A percentile compares a stretch with the other conserved stretches of the same genome.
Conservation (phyloP, 2,888 invertebrate genomes). For the Zonitis immaculata region DNA sequence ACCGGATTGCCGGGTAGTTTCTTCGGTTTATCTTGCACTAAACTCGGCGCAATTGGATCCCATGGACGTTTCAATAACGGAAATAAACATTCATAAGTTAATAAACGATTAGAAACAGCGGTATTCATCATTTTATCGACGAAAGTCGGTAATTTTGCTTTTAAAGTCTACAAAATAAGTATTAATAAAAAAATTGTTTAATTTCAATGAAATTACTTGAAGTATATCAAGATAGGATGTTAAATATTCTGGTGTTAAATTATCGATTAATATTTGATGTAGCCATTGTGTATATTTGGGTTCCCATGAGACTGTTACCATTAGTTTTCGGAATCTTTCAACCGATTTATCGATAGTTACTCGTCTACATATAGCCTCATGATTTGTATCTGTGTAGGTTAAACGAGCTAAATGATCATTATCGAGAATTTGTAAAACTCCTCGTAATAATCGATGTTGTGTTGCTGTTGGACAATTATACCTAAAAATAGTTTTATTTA, state of each 20-base stretch:
- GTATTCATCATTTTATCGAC: conserved; percentile 68
- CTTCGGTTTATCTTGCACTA: conserved; percentile 61
- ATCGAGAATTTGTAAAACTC: conserved; percentile 62
- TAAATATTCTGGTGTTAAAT: conserved; percentile 61
- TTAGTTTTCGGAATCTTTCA: conserved; percentile 60
- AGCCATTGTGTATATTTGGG: conserved; percentile 70
- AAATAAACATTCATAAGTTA: conserved; percentile 60
- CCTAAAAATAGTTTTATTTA: no score
- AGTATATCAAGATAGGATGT: conserved; percentile 72
- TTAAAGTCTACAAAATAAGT: conserved; percentile 50
- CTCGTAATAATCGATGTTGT: conserved; percentile 63
- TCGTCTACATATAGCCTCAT: conserved; percentile 66
- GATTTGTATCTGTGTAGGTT: conserved; percentile 54
- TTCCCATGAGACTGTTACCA: conserved; percentile 71
- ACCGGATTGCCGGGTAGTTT: conserved; percentile 67
- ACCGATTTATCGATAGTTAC: conserved; percentile 68
- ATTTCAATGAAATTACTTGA: conserved; percentile 55
- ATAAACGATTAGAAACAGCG: conserved; percentile 49
- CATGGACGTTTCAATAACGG: conserved; percentile 65
- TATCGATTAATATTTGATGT: conserved; percentile 65
- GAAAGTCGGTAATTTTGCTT: conserved; percentile 64
- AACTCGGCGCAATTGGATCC: conserved; percentile 63
- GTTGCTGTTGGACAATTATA: conserved; percentile 57
- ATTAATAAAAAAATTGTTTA: conserved; percentile 1
- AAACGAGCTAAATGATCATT: conserved; percentile 62